Conservation (phyloP, 2,113 vertebrate genomes). For the Symphodus melops region DNA sequence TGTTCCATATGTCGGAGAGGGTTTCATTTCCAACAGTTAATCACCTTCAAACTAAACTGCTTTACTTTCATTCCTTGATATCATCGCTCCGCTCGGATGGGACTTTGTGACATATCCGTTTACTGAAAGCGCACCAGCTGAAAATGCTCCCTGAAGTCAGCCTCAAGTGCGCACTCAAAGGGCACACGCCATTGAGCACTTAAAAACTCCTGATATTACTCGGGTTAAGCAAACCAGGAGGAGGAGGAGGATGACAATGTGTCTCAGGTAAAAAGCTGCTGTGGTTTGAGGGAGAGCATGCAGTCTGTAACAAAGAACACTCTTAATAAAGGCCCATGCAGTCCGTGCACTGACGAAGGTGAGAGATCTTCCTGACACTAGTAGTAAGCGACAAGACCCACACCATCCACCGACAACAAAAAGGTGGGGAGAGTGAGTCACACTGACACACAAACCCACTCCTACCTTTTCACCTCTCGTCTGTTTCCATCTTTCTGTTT, state of each 20-base stretch:
- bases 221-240: constrained; percentile 3
- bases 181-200: not conserved
- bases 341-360: constrained; percentile 57
- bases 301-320: constrained; percentile 11
- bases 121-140: constrained; percentile 59
- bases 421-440: constrained; percentile 8
- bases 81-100: constrained; percentile 44
- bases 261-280: not conserved
- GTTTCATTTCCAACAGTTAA: constrained; percentile 2
- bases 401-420: constrained; percentile 17
- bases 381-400: constrained; percentile 57
- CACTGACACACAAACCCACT: not conserved
- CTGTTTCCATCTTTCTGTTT: not conserved
- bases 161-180: not conserved
- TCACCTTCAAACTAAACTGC: constrained; percentile 20
- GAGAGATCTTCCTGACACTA: constrained; percentile 61
- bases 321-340: constrained; percentile 35
- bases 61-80: constrained; percentile 44
- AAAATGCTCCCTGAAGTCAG: constrained; percentile 50
- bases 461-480: not conserved
- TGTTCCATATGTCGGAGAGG: not conserved
- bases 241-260: not conserved
- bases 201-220: constrained; percentile 44
- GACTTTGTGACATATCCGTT: constrained; percentile 60
- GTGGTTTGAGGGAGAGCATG: not conserved